A percentile compares a stretch with the other conserved stretches of the same genome.
These are phyloP conservation scores for Lepidurus apus DNA, from an alignment of 1,140 invertebrate genomes.

Conservation along the genomic window DNA sequence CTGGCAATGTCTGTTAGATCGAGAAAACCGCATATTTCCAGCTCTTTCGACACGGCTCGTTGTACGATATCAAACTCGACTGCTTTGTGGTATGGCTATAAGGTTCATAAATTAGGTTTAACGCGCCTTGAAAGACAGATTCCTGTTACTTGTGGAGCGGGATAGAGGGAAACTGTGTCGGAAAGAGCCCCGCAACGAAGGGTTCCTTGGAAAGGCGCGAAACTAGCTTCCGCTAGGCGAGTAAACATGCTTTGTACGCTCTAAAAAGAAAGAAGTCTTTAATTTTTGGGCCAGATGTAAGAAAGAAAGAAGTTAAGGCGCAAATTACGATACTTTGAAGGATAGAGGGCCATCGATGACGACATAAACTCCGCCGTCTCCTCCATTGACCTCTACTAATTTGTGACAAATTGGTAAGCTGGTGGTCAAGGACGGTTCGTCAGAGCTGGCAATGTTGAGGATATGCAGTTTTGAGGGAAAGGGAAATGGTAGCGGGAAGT, in stretches of 20 bases:
- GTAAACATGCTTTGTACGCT: slow-evolving; percentile 62
- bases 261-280: slow-evolving; percentile 38
- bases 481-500: slow-evolving; percentile 66
- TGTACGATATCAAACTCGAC: slow-evolving; percentile 59
- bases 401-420: slow-evolving; percentile 48
- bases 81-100: slow-evolving; percentile 50
- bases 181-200: slow-evolving; percentile 71
- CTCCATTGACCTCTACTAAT: slow-evolving; percentile 55
- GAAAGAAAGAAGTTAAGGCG: slow-evolving; percentile 7
- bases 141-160: slow-evolving; percentile 59
- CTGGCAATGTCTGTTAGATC: slow-evolving; percentile 80
- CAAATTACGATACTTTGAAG: slow-evolving; percentile 43
- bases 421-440: slow-evolving; percentile 40
- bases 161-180: slow-evolving; percentile 67
- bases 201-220: slow-evolving; percentile 65
- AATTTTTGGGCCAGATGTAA: slow-evolving; percentile 21
- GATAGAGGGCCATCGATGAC: slow-evolving; percentile 55
- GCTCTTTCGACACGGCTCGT: slow-evolving; percentile 56
- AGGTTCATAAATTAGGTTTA: background rate
- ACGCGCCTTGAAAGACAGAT: background rate
- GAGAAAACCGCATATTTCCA: slow-evolving; percentile 77
- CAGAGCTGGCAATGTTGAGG: slow-evolving; percentile 55
- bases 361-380: slow-evolving; percentile 56
- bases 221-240: slow-evolving; percentile 69
- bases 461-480: slow-evolving; percentile 75